phyloP scores from a whole-genome alignment of 2,888 invertebrate genomes.

The Tetragonula carbonaria region DNA sequence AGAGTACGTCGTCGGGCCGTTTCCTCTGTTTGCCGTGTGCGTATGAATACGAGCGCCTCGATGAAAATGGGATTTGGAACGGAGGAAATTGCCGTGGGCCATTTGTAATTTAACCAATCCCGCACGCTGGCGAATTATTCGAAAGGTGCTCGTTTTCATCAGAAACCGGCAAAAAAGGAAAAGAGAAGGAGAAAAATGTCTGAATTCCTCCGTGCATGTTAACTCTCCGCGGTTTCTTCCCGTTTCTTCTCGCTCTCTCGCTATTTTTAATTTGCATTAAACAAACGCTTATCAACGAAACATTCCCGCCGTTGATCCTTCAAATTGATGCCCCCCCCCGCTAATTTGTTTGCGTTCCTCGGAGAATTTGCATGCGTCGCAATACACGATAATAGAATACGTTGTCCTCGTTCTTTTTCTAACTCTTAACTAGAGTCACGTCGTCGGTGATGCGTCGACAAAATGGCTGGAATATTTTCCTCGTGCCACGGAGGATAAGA shows the following conservation, averaged over 20 bases:
- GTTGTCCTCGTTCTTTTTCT: neutral
- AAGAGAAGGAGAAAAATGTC: neutral
- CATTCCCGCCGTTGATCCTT: neutral
- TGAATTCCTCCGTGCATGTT: neutral
- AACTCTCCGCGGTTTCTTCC: neutral
- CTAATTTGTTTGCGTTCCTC: constrained; percentile 25
- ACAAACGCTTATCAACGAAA: neutral
- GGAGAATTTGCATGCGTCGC: constrained; percentile 10
- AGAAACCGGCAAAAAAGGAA: neutral
- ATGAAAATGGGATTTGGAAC: constrained; percentile 31
- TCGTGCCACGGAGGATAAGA: neutral
- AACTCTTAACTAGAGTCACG: neutral
- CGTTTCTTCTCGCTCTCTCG: too few relatives aligned
- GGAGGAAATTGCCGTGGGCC: constrained; percentile 36
- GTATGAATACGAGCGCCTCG: constrained; percentile 5
- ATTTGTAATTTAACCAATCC: constrained; percentile 62
- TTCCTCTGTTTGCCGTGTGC: neutral
- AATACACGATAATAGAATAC: neutral
- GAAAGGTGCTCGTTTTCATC: constrained; percentile 15
- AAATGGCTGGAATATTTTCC: neutral
- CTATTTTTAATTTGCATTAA: neutral
- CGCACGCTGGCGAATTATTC: constrained; percentile 14
- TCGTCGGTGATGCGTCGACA: neutral
- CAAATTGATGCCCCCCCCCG: neutral
- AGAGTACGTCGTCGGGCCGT: constrained; percentile 8